Evolutionary conservation across 2,888 invertebrate species (phyloP).

Genomic region (Helleia helle): DNA sequence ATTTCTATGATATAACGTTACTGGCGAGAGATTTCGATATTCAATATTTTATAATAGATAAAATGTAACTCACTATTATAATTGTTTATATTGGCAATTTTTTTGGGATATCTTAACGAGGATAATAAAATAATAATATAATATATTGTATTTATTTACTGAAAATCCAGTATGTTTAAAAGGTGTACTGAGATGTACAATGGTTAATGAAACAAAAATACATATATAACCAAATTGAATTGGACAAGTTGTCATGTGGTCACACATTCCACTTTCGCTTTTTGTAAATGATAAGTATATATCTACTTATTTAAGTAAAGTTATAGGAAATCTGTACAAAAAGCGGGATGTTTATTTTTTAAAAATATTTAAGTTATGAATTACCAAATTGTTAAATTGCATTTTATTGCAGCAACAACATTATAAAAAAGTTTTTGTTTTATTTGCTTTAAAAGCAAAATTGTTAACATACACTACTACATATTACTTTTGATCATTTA

Average conservation of each 20-base stretch:
- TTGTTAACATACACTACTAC: not conserved
- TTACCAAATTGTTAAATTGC: no score
- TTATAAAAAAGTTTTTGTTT: no score
- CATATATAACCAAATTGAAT: not conserved
- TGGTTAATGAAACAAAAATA: not conserved
- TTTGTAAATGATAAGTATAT: no score
- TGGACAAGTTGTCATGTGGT: no score
- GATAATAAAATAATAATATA: conserved; percentile 19
- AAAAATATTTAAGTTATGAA: no score
- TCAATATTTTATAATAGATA: conserved; percentile 44
- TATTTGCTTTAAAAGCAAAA: conserved; percentile 3
- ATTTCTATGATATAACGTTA: conserved; percentile 55
- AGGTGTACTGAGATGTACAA: not conserved
- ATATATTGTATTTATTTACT: conserved; percentile 21
- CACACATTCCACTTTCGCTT: no score
- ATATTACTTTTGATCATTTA: no score
- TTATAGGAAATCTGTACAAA: no score
- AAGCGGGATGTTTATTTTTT: no score
- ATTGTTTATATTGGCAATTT: conserved; percentile 54
- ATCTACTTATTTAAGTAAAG: no score
- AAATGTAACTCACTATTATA: conserved; percentile 42
- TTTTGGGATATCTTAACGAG: conserved; percentile 49
- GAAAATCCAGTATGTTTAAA: not conserved
- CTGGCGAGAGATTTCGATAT: conserved; percentile 53
- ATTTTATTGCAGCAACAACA: not conserved